Evolutionary conservation across 2,888 invertebrate genomes (phyloP), one percentile per base, ranked within the genome.

Genomic region (Drosophila fulvimacula): DNA sequence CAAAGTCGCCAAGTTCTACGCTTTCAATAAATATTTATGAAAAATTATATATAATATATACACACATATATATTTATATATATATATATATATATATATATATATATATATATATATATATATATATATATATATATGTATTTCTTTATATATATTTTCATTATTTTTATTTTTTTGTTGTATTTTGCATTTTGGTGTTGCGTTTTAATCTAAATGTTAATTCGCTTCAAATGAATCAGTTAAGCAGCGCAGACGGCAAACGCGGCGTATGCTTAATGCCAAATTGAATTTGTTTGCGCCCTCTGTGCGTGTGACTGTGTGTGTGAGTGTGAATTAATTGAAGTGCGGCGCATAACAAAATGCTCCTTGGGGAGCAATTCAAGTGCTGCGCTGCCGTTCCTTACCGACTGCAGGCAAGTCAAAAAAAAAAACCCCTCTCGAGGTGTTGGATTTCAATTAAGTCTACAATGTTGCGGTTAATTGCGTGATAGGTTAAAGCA

Each of bases 131-230:
- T 27, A 19, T 17, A 21, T 11, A 46, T 17, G 5, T 41, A n/a
- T 9, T 7, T 34, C 24, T 7, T 13, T 34, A 38, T 58, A 44
- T 61, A 27, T 32, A 34, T 39, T 51, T 27, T 36, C 42, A 52
- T 42, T 57, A 44, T 24, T 21, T 51, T 61, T 6, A 1, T 11
- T 38, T 66, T 41, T 42, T 51, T 41, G 69, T 67, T 63, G 59
- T 48, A 57, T 63, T 73, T 77, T 66, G 69, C 52, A 68, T 76
- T 73, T 56, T 52, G 48, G 46, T 66, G 66, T 65, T 73, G 76
- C 69, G 69, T 83, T 83, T 86, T 83, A 88, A 83, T 83, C 82
- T 83, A 83, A 83, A 83, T 83, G 82, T 88, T 83, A 83, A 83
- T 83, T 88, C 58, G 66, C 63, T 51, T 52, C 52, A 82, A 80